Base-by-base conservation (phyloP, 2,888 invertebrate species). In the Patella depressa region DNA sequence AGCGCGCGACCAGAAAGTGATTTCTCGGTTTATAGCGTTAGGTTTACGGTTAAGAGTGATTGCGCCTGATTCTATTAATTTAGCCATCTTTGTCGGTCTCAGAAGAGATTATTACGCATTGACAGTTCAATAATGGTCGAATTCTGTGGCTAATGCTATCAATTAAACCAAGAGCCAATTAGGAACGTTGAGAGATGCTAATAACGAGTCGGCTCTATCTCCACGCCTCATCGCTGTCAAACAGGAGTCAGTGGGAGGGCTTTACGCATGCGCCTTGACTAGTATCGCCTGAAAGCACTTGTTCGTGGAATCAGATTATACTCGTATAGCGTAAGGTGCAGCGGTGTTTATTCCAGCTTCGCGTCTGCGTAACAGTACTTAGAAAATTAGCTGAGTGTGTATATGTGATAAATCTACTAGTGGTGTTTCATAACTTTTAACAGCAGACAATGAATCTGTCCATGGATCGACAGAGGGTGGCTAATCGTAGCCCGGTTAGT, bases 151-250 rank as follows among this genome's bases (percentile, higher is more conserved):
- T 80, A 83, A 80, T 83, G 79, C 79, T 76, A 83, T 82, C 85
- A 84, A 85, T 85, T 85, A 85, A 82, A 80, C 72, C 76, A 75
- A 80, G 74, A 84, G 83, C 84, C 83, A 85, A 85, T 85, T 84
- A 83, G 79, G 77, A 72, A 72, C 80, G 77, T 76, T 78, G 79
- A 76, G 79, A 81, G 81, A 81, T 82, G 84, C 80, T 79, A 83
- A 80, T 79, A 78, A 79, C 80, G 77, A 77, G 72, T 72, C 76
- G 70, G 72, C 75, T 74, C 78, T 73, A 72, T 72, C 65, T 74
- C 59, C 57, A 53, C 72, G 53, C 73, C 59, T 53, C 77, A 74
- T 17, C 74, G 29, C 34, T n/a, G 59, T 29, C 55, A 57, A 29
- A 45, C 69, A 53, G 59, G 65, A 77, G 73, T 54, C 69, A 77